Conservation (phyloP, 2,797 vertebrate genomes). For the Acanthurus lineatus region DNA sequence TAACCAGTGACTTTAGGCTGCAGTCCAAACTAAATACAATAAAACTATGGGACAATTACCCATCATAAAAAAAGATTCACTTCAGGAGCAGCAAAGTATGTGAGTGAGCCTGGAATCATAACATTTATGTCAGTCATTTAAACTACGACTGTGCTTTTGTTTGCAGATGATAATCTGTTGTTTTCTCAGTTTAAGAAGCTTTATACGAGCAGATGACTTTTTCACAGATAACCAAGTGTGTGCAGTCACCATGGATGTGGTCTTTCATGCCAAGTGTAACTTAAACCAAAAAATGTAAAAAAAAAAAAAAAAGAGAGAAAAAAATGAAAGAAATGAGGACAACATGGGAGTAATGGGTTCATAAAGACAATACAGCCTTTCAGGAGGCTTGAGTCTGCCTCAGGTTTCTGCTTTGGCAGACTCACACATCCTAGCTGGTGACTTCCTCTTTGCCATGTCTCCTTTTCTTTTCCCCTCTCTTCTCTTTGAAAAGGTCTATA, state of each 20-base stretch:
- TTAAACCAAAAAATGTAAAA: background rate
- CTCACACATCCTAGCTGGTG: conserved; percentile 22
- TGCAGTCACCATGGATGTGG: background rate
- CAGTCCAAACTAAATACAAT: conserved; percentile 1
- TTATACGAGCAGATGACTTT: background rate
- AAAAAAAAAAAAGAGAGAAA: too few relatives aligned
- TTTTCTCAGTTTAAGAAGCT: background rate
- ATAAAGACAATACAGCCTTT: conserved; percentile 54
- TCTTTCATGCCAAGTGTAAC: background rate
- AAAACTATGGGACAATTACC: conserved; percentile 7
- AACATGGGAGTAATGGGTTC: conserved; percentile 2
- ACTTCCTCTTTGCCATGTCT: conserved; percentile 8
- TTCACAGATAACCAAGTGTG: background rate
- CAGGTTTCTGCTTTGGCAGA: conserved; percentile 53
- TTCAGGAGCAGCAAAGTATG: background rate
- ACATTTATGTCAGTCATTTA: too few relatives aligned
- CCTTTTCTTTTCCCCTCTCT: background rate
- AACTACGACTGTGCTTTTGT: background rate
- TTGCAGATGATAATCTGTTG: background rate
- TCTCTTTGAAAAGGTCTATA: background rate
- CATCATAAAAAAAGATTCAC: background rate
- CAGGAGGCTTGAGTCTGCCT: conserved; percentile 31
- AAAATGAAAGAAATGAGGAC: conserved; percentile 4
- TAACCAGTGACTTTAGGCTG: background rate
- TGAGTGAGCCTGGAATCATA: background rate